These are phyloP conservation scores for Unio pictorum DNA, from an alignment of 2,888 invertebrate genomes.

Conservation along the genomic window DNA sequence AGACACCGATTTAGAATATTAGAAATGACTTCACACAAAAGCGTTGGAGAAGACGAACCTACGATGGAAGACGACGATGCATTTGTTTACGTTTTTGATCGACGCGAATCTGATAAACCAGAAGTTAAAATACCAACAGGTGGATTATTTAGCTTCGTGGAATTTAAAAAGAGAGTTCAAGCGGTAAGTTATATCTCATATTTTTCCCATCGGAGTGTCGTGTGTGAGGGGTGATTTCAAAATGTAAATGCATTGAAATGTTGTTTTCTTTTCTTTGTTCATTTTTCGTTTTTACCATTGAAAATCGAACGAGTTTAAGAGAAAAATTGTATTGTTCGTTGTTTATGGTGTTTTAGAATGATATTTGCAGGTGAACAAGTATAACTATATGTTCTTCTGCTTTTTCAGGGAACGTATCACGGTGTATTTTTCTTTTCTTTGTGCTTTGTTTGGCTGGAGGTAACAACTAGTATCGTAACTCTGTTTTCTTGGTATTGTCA, in stretches of 20 bases:
- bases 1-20: too few species aligned
- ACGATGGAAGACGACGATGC: constrained; percentile 56
- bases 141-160: constrained; percentile 51
- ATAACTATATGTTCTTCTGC: too few species aligned
- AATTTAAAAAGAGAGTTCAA: constrained; percentile 55
- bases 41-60: constrained; percentile 14
- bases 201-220: too few species aligned
- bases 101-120: constrained; percentile 57
- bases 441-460: too few species aligned
- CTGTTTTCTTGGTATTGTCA: too few species aligned
- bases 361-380: too few species aligned
- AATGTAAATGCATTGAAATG: not conserved
- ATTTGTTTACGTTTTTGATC: constrained; percentile 65
- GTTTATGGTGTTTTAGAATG: too few species aligned
- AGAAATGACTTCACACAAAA: constrained; percentile 55
- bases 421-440: too few species aligned
- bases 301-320: not conserved
- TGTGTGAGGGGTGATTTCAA: too few species aligned
- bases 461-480: too few species aligned
- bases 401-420: too few species aligned
- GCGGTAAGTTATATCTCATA: constrained; percentile 35
- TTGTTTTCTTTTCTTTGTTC: not conserved
- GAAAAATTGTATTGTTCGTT: too few species aligned
- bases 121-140: constrained; percentile 59
- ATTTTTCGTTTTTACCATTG: not conserved